Evolutionary conservation across 1,140 invertebrate genomes (phyloP).

Genomic region (Probaryconus sp.): DNA sequence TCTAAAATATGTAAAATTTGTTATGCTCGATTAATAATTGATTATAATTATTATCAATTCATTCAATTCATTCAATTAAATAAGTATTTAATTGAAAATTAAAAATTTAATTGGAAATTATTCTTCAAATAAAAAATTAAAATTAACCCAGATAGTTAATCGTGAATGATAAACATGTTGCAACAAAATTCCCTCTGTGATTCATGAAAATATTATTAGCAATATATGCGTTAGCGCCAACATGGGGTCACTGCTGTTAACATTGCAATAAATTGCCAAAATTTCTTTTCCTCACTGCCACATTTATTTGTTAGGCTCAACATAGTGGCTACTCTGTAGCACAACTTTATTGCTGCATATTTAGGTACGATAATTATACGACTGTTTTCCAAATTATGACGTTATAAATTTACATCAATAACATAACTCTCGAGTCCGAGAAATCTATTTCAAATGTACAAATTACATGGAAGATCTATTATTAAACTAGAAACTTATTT

Average conservation of each 20-base stretch:
- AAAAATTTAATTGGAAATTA: conserved; percentile 2
- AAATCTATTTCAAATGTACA: too few relatives aligned
- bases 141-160: conserved; percentile 36
- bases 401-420: too few relatives aligned
- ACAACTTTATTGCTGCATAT: too few relatives aligned
- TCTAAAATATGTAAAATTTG: too few relatives aligned
- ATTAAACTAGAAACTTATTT: too few relatives aligned
- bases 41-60: too few relatives aligned
- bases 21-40: too few relatives aligned
- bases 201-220: conserved; percentile 35
- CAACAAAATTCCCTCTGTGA: conserved; percentile 27
- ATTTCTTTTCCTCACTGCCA: conserved; percentile 14
- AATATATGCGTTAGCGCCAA: conserved; percentile 25
- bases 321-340: conserved; percentile 31
- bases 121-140: neutral
- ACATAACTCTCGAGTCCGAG: too few relatives aligned
- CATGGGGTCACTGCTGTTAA: conserved; percentile 5
- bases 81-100: conserved; percentile 16
- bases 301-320: conserved; percentile 20
- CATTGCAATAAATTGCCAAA: conserved; percentile 18
- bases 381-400: too few relatives aligned
- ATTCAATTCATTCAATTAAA: conserved; percentile 8
- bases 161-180: conserved; percentile 28
- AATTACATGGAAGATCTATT: too few relatives aligned
- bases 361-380: too few relatives aligned